Percentiles rank a stretch among this genome's conserved stretches.
phyloP scores from a whole-genome alignment of 2,113 vertebrate species.

The Tyrannus savana region DNA sequence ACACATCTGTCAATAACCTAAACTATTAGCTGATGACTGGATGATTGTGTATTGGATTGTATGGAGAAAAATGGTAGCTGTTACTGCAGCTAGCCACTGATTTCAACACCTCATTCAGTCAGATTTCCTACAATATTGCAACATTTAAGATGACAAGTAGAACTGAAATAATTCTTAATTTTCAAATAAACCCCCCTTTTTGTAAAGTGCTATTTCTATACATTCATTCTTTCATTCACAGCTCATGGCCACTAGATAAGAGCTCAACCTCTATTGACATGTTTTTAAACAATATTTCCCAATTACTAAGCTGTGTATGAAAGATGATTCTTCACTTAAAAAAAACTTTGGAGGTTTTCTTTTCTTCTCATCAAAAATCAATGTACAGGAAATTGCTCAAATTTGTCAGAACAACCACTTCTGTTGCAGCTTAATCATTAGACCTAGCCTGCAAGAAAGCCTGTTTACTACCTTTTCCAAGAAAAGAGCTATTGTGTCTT shows the following conservation, averaged over 20 bases:
- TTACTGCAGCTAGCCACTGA: neutral
- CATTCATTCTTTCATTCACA: neutral
- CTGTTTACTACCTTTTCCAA: neutral
- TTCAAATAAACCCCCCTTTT: neutral
- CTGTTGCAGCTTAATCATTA: conserved; percentile 12
- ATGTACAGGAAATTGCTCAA: conserved; percentile 48
- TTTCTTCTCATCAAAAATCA: conserved; percentile 43
- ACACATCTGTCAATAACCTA: neutral
- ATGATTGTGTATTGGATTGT: neutral
- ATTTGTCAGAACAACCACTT: conserved; percentile 48
- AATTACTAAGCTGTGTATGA: neutral
- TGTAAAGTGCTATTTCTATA: conserved; percentile 8
- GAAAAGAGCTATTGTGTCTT: neutral
- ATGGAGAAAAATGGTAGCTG: neutral
- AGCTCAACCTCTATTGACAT: conserved; percentile 1
- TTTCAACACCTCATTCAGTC: neutral
- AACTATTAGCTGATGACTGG: neutral
- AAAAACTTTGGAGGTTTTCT: conserved; percentile 25
- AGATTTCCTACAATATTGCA: neutral
- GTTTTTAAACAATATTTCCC: conserved; percentile 46
- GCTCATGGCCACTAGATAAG: neutral
- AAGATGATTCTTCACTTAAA: neutral
- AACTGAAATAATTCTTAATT: conserved; percentile 42
- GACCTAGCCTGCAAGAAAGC: neutral
- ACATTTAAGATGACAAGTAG: neutral